A percentile compares a stretch with the other conserved stretches of the same genome.
Evolutionary conservation across 2,888 invertebrate genomes (phyloP).

Genomic region (Noctua janthina): DNA sequence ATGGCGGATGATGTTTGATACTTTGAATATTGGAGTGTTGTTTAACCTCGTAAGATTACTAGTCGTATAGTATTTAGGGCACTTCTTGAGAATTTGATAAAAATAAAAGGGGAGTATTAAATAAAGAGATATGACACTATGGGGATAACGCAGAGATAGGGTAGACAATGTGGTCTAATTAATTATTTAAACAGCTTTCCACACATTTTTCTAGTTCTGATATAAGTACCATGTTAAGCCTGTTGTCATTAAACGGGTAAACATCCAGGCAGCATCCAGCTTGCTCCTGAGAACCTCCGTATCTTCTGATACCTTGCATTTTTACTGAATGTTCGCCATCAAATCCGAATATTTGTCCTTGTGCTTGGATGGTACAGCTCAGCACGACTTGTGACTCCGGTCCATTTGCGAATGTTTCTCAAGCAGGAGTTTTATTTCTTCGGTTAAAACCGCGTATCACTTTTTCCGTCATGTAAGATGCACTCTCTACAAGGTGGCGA

Average conservation of each 20-base stretch:
- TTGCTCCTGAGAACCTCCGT: not conserved
- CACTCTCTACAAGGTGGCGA: not conserved
- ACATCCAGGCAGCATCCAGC: not conserved
- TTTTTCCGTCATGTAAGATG: not conserved
- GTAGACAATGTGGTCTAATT: not conserved
- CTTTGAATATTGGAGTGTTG: slow-evolving; percentile 9
- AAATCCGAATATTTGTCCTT: not conserved
- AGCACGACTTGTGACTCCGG: not conserved
- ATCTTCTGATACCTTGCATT: not conserved
- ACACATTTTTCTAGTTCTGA: no score
- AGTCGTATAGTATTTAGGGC: not conserved
- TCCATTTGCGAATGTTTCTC: not conserved
- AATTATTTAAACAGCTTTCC: not conserved
- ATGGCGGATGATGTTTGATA: slow-evolving; percentile 7
- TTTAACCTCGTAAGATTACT: slow-evolving; percentile 21
- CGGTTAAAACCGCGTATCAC: not conserved
- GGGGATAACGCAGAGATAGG: not conserved
- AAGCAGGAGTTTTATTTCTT: not conserved
- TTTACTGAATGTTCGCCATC: not conserved
- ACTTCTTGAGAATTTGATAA: not conserved
- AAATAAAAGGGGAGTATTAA: not conserved
- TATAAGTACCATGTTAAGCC: not conserved
- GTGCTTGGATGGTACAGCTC: not conserved
- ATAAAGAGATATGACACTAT: not conserved
- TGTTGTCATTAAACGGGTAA: not conserved